phyloP scores from a whole-genome alignment of 1,140 invertebrate species.

The Apis florea region DNA sequence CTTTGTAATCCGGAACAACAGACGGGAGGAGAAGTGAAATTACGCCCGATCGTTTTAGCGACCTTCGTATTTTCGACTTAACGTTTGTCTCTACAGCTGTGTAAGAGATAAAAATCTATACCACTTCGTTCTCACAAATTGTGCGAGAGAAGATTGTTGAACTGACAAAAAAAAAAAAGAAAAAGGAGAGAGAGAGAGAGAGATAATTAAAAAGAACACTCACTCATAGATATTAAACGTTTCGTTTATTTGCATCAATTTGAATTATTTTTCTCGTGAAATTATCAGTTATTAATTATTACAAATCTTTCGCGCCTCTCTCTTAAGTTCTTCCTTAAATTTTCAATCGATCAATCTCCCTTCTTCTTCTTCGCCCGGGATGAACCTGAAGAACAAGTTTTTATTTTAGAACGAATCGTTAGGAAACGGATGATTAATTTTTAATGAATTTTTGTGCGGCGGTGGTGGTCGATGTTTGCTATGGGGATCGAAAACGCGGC shows the following conservation, averaged over 20 bases:
- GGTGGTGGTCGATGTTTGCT: conserved; percentile 55
- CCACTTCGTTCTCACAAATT: neutral
- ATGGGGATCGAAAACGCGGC: conserved; percentile 49
- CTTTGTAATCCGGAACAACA: conserved; percentile 34
- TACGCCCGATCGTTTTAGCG: conserved; percentile 30
- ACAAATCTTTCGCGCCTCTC: neutral
- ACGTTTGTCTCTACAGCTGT: conserved; percentile 38
- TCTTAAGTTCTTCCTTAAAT: neutral
- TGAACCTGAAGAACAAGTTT: neutral
- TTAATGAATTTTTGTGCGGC: conserved; percentile 51
- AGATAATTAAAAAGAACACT: neutral
- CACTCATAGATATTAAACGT: conserved; percentile 3
- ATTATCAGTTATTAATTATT: neutral
- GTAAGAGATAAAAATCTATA: conserved; percentile 18
- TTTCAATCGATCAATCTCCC: neutral
- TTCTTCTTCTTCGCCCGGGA: neutral
- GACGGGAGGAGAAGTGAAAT: neutral
- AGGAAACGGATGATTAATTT: conserved; percentile 68
- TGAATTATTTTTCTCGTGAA: neutral
- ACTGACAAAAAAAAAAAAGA: too few relatives aligned
- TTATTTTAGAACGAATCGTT: neutral
- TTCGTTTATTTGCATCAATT: conserved; percentile 22
- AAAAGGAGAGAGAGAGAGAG: too few relatives aligned
- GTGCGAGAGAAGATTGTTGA: too few relatives aligned
- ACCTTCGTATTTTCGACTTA: conserved; percentile 35